Conservation (phyloP, 2,797 vertebrate genomes). For the Lacerta agilis region DNA sequence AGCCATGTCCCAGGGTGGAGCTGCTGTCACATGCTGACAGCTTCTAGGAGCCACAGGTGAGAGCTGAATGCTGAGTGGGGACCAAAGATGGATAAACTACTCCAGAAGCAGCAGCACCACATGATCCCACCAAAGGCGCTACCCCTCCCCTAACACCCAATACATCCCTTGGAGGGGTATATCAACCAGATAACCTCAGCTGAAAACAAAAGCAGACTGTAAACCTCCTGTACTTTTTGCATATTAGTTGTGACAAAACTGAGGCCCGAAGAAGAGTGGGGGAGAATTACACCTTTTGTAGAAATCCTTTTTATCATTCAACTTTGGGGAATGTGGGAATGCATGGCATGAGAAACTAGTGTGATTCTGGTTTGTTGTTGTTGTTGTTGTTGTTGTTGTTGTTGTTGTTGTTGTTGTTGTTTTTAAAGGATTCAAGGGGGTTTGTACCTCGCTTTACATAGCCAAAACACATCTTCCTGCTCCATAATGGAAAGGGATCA, state of each 20-base stretch:
- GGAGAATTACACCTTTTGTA: neutral
- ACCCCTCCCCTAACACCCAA: too few species aligned
- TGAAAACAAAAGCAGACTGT: neutral
- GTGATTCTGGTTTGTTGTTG: slow-evolving; percentile 39
- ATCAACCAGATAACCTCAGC: neutral
- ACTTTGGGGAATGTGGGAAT: slow-evolving; percentile 35
- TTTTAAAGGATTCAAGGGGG: slow-evolving; percentile 42
- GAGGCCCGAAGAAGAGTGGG: neutral
- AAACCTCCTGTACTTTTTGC: neutral
- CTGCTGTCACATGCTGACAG: too few species aligned
- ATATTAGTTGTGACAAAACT: neutral
- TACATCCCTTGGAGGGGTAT: neutral
- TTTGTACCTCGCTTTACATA: slow-evolving; percentile 47
- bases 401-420: too few species aligned
- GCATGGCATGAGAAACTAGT: slow-evolving; percentile 23
- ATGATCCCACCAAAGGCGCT: too few species aligned
- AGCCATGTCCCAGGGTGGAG: too few species aligned
- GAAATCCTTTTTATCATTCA: neutral
- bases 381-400: too few species aligned
- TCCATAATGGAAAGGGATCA: slow-evolving; percentile 45
- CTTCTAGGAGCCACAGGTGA: too few species aligned
- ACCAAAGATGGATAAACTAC: too few species aligned
- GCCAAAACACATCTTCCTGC: slow-evolving; percentile 57
- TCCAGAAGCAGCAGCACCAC: too few species aligned
- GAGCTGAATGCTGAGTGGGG: too few species aligned